Evolutionary conservation across 2,888 invertebrate genomes (phyloP), one percentile per base, ranked within the genome.

Genomic region (Chrysina gloriosa): DNA sequence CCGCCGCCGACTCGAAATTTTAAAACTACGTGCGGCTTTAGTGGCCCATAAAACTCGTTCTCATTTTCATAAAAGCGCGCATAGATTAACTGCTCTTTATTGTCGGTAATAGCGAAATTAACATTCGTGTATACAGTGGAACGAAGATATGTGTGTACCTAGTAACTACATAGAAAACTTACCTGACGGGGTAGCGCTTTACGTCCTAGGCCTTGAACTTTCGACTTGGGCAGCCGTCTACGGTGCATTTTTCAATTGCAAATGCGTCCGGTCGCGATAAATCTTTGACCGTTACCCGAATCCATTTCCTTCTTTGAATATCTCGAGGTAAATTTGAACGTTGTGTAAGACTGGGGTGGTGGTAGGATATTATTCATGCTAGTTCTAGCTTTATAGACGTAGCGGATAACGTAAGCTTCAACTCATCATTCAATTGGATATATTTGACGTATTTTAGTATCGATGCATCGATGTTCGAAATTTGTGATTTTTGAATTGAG

Each of bases 211-310:
- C 52, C 52, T 52, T 52, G 52, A 52, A 52, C 52, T 52, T 52
- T 31, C 27, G 11, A 6, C 47, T 47, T 3, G 6, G 6, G 21
- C 47, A 6, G 21, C 50, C 29, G 14, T 27, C 50, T 29, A 50
- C 29, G 50, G 29, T 27, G 50, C 29, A 50, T 50, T 50, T 50
- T 50, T 50, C 50, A 50, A 50, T 50, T 50, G 27, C 50, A 50
- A 50, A 50, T 50, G 50, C 50, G 29, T 45, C 45, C 45, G 45
- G 27, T 27, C 50, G 27, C 29, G 29, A 50, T 50, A 50, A 50
- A 50, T 50, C 50, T 29, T 48, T 50, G 50, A 29, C 27, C 27
- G 29, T 14, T 29, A 29, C 27, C 50, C 25, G 14, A 27, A 50
- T 50, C 50, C 50, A 50, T 50, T 50, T 50, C 50, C 50, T 29